Evolutionary conservation across 2,113 vertebrate genomes (phyloP).

Genomic region (Alectura lathami): DNA sequence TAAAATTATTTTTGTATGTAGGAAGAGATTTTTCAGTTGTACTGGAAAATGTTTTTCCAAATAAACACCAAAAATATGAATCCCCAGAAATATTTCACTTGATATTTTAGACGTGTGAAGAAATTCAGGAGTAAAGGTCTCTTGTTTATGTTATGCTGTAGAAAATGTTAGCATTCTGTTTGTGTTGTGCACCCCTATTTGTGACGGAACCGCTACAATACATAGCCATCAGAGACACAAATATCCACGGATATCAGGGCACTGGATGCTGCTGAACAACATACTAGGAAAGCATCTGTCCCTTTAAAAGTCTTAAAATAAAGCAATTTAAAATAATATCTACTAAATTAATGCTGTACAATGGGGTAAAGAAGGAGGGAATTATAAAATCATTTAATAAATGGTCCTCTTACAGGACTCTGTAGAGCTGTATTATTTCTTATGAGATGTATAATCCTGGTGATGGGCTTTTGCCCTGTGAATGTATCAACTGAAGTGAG

Average conservation of each 20-base stretch:
- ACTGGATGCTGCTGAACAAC: background rate
- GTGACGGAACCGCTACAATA: background rate
- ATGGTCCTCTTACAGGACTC: background rate
- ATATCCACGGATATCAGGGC: background rate
- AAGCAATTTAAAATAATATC: background rate
- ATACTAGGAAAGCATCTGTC: background rate
- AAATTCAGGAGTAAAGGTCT: background rate
- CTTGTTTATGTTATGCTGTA: background rate
- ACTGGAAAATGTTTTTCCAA: slow-evolving; percentile 10
- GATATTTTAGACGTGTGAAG: background rate
- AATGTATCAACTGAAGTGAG: background rate
- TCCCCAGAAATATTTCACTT: background rate
- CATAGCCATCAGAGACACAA: background rate
- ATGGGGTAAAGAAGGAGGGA: background rate
- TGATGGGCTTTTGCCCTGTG: background rate
- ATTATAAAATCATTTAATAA: background rate
- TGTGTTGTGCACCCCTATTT: background rate
- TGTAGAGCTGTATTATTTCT: background rate
- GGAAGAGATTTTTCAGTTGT: background rate
- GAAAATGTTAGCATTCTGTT: background rate
- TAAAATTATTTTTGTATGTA: background rate
- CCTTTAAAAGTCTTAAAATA: background rate
- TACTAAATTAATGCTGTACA: background rate
- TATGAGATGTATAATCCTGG: background rate
- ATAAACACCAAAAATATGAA: background rate